phyloP scores from a whole-genome alignment of 2,113 vertebrate species.

The Romanogobio albipinnatus region DNA sequence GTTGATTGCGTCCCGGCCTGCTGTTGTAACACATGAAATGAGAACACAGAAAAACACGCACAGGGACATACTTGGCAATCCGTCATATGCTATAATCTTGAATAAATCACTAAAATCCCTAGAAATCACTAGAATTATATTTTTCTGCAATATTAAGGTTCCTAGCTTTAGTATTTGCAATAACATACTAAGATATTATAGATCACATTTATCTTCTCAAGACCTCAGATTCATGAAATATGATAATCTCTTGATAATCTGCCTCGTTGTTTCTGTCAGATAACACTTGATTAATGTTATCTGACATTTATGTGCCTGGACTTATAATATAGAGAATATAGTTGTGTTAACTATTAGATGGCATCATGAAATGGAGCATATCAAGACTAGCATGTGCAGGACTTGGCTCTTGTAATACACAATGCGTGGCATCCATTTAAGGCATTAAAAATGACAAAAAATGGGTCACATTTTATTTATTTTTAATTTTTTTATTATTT shows the following conservation, averaged over 20 bases:
- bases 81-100: slow-evolving; percentile 15
- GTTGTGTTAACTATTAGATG: not conserved
- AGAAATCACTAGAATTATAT: not conserved
- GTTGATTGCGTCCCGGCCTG: not conserved
- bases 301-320: not conserved
- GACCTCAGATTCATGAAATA: not conserved
- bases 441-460: too few relatives aligned
- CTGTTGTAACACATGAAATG: slow-evolving; percentile 6
- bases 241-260: not conserved
- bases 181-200: slow-evolving; percentile 13
- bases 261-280: not conserved
- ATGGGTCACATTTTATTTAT: too few relatives aligned
- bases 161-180: not conserved
- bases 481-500: too few relatives aligned
- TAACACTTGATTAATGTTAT: not conserved
- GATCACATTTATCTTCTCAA: not conserved
- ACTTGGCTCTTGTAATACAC: too few relatives aligned
- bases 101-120: slow-evolving; percentile 30
- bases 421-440: too few relatives aligned
- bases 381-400: too few relatives aligned
- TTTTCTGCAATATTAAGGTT: slow-evolving; percentile 5
- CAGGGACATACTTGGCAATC: slow-evolving; percentile 15
- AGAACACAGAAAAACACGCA: too few relatives aligned
- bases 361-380: too few relatives aligned
- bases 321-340: not conserved